phyloP scores from a whole-genome alignment of 2,888 invertebrate genomes.

The Autographa gamma region DNA sequence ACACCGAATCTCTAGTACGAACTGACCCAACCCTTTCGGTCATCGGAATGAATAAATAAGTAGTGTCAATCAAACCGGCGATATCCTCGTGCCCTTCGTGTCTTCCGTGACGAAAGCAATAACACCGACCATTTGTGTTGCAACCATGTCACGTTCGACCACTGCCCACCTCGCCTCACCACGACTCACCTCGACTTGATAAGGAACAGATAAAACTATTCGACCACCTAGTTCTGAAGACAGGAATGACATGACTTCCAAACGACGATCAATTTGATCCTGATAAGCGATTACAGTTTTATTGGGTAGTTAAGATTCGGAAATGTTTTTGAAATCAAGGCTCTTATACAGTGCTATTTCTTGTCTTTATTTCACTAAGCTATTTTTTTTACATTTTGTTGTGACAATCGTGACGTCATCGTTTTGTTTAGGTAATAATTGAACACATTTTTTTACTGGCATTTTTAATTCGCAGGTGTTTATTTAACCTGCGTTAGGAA shows the following conservation, averaged over 20 bases:
- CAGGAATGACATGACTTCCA: conserved; percentile 17
- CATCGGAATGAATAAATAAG: conserved; percentile 80
- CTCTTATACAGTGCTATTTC: neutral
- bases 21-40: conserved; percentile 70
- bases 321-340: neutral
- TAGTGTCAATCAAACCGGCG: conserved; percentile 74
- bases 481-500: too few species aligned
- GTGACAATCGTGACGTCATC: too few species aligned
- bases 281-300: neutral
- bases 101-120: conserved; percentile 60
- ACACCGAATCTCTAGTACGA: conserved; percentile 43
- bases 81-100: conserved; percentile 54
- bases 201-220: conserved; percentile 57
- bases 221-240: conserved; percentile 50
- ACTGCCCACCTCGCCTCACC: conserved; percentile 33
- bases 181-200: conserved; percentile 48
- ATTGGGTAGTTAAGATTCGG: neutral
- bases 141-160: conserved; percentile 53
- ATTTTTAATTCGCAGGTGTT: too few species aligned
- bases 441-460: too few species aligned
- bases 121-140: conserved; percentile 48
- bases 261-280: neutral
- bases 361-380: neutral
- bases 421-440: too few species aligned
- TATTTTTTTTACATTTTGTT: too few species aligned